Percentiles rank a stretch among this genome's conserved stretches.
Evolutionary conservation across 2,888 invertebrate species (phyloP).

Genomic region (Ephialtes manifestator): DNA sequence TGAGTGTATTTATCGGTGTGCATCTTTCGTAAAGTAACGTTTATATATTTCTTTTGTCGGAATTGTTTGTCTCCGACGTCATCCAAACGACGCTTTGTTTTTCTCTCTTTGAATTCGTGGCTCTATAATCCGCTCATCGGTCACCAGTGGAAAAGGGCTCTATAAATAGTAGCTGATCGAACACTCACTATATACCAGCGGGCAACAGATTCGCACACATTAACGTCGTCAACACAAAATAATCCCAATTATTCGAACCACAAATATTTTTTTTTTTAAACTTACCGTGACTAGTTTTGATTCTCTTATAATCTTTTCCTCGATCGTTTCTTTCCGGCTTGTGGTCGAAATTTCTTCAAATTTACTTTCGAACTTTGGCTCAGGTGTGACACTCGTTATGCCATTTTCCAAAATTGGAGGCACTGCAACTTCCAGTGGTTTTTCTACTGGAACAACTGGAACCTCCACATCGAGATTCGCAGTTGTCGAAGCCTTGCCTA

Average conservation of each 20-base stretch:
- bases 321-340: constrained; percentile 82
- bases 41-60: constrained; percentile 30
- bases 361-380: constrained; percentile 31
- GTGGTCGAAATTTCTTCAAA: constrained; percentile 44
- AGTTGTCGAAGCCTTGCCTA: constrained; percentile 89
- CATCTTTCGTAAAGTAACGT: neutral
- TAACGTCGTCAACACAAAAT: neutral
- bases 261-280: too few species aligned
- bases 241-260: neutral
- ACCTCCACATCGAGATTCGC: constrained; percentile 89
- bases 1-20: neutral
- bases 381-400: constrained; percentile 83
- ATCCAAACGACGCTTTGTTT: constrained; percentile 21
- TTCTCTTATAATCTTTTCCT: constrained; percentile 89
- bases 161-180: constrained; percentile 20
- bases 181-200: neutral
- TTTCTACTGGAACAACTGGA: constrained; percentile 18
- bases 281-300: constrained; percentile 89
- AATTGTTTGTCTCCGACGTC: constrained; percentile 34
- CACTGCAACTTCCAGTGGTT: constrained; percentile 30
- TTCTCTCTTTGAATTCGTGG: constrained; percentile 12
- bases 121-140: constrained; percentile 39
- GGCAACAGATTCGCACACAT: neutral
- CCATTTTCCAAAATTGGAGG: constrained; percentile 84
- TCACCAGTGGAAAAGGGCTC: constrained; percentile 13